Evolutionary conservation across 2,797 vertebrate species (phyloP), one percentile per base, ranked within the genome.

Genomic region (Setipinna tenuifilis): DNA sequence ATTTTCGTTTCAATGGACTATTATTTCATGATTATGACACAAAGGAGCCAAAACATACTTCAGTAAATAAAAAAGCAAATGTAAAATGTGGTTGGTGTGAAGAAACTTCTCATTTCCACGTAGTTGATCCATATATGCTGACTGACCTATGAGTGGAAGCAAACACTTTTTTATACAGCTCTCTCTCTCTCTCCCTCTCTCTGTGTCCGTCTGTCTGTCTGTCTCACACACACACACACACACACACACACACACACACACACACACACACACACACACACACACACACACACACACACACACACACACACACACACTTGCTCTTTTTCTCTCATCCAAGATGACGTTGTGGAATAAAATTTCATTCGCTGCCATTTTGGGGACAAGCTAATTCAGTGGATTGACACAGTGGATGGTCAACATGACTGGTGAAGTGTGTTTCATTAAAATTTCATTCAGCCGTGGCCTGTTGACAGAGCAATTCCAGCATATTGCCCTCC

Each of bases 331-430:
- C 6, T 78, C 35, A 44, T 78, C 41, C 16, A 31, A 41, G 71
- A 44, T 44, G 71, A 78, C 71, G 35, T 71, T 25, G 65, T 78
- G 71, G 31, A 78, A 78, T 78, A 78, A 78, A 78, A 78, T 78
- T 41, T 78, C 71, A 78, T 44, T 21, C 35, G 31, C 71, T 78
- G 71, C 71, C 71, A 78, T 78, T 78, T 78, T 78, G 71, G 71
- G 71, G 71, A 78, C 71, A 78, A 41, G 71, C 71, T 78, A 78
- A 78, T 78, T 78, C 71, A 41, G 71, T 78, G 71, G 35, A 78
- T 35, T 78, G 71, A 78, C 71, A 78, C 71, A 78, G 71, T 44
- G 71, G 71, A 78, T 21, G 71, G 71, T 78, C 71, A 78, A 78
- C 71, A 78, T 78, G 71, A 78, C 71, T 78, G 71, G 31, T 78